Conservation (phyloP, 2,888 invertebrate species). For the Limnephilus auricula region DNA sequence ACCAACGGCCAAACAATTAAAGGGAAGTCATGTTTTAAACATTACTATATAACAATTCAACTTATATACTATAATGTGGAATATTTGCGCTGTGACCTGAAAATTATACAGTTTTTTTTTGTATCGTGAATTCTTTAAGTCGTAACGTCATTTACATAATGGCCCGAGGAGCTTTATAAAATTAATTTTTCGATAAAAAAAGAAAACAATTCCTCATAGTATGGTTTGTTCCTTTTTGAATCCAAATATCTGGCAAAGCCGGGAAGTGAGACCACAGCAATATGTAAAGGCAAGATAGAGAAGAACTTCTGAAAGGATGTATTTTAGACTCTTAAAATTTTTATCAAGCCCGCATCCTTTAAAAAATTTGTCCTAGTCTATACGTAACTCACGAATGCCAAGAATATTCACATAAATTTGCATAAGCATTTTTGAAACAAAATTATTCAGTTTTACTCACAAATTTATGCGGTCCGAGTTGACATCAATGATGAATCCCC, state of each 20-base stretch:
- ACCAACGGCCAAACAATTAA: neutral
- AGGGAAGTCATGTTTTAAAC: neutral
- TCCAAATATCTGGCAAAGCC: neutral
- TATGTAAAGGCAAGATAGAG: neutral
- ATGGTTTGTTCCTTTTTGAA: neutral
- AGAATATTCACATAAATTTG: neutral
- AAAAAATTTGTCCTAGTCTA: neutral
- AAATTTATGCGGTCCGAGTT: neutral
- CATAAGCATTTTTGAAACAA: neutral
- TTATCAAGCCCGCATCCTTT: neutral
- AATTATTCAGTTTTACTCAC: neutral
- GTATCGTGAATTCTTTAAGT: no score
- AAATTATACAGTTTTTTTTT: neutral
- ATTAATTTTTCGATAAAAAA: no score
- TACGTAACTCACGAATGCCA: neutral
- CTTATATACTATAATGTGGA: neutral
- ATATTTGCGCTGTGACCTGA: neutral
- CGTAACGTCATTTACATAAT: no score
- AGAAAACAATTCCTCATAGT: no score
- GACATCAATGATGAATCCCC: neutral
- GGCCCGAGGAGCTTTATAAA: no score
- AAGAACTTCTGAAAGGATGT: neutral
- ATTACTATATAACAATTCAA: neutral
- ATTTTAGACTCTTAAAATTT: neutral
- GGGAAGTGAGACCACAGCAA: neutral